A percentile compares a stretch with the other conserved stretches of the same genome.
Conservation (phyloP, 2,888 invertebrate species). For the Pherbina coryleti region DNA sequence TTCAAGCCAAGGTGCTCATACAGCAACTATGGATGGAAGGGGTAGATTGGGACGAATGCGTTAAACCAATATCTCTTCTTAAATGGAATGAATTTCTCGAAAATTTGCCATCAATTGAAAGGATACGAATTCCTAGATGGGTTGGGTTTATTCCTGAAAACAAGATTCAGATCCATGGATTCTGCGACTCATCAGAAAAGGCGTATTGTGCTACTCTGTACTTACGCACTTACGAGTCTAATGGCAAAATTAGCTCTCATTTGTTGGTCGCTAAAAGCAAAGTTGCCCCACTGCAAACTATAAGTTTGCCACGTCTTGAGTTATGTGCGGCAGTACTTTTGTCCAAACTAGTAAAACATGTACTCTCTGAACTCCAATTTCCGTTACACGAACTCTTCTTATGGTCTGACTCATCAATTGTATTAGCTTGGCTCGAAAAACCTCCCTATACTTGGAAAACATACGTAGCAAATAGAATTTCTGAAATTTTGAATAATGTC, state of each 20-base stretch:
- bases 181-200: conserved; percentile 28
- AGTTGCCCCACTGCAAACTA: background rate
- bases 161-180: conserved; percentile 28
- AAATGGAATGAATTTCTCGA: conserved; percentile 18
- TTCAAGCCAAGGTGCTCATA: conserved; percentile 35
- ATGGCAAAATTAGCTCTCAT: background rate
- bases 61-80: background rate
- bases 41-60: conserved; percentile 32
- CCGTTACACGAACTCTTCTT: background rate
- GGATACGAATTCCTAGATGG: conserved; percentile 28
- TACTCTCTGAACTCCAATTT: background rate
- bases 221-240: background rate
- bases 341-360: background rate
- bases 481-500: conserved; percentile 15
- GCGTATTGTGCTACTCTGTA: background rate
- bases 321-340: background rate
- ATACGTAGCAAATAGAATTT: conserved; percentile 31
- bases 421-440: conserved; percentile 38
- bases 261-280: background rate
- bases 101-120: conserved; percentile 2
- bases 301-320: background rate
- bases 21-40: conserved; percentile 41
- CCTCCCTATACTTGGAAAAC: conserved; percentile 35
- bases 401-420: conserved; percentile 38
- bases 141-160: conserved; percentile 1